A percentile compares a stretch with the other conserved stretches of the same genome.
Evolutionary conservation across 1,140 invertebrate species (phyloP).

Genomic region (Drosophila aff.): DNA sequence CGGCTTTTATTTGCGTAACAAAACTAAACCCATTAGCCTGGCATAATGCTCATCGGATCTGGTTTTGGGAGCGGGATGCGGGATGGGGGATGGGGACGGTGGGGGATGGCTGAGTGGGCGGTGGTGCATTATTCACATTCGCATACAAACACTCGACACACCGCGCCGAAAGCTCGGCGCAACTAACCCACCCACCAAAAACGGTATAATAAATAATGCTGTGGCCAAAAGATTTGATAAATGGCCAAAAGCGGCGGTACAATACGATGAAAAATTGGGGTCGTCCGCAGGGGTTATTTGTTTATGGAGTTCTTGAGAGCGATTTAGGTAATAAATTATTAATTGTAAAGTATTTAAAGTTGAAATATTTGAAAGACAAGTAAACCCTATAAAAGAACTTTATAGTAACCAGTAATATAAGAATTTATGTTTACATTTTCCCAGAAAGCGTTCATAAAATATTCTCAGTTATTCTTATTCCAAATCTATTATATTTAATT

Average conservation of each 20-base stretch:
- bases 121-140: slow-evolving; percentile 34
- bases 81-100: slow-evolving; percentile 6
- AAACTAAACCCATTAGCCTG: slow-evolving; percentile 77
- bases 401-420: no score
- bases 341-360: background rate
- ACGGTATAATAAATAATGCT: slow-evolving; percentile 30
- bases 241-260: slow-evolving; percentile 35
- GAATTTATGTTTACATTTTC: background rate
- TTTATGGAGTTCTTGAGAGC: background rate
- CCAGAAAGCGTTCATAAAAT: background rate
- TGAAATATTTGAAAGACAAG: background rate
- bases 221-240: slow-evolving; percentile 47
- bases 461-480: background rate
- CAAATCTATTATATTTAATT: background rate
- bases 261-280: slow-evolving; percentile 38
- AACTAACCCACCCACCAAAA: slow-evolving; percentile 46
- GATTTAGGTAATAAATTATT: background rate
- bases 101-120: slow-evolving; percentile 26
- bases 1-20: slow-evolving; percentile 76
- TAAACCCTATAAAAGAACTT: background rate
- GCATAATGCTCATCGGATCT: slow-evolving; percentile 66
- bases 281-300: slow-evolving; percentile 17
- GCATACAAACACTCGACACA: slow-evolving; percentile 21
- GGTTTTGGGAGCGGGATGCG: slow-evolving; percentile 23
- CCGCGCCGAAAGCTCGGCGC: slow-evolving; percentile 33